phyloP scores from a whole-genome alignment of 2,888 invertebrate species.

The Endomychus coccineus region DNA sequence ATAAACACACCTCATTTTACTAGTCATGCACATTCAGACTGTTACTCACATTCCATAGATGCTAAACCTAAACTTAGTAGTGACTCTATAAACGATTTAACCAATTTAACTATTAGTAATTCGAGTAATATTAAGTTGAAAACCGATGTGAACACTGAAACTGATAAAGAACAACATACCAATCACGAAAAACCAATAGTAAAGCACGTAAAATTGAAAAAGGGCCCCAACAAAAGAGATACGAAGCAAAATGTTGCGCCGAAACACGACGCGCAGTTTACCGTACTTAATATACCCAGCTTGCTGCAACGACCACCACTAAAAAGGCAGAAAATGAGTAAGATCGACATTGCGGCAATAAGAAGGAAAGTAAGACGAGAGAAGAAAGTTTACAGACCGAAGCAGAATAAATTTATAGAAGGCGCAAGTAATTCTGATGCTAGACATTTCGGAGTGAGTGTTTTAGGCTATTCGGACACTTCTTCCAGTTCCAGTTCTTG shows the following conservation, averaged over 20 bases:
- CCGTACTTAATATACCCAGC: slow-evolving; percentile 40
- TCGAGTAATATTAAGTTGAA: too few relatives aligned
- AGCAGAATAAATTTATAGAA: slow-evolving; percentile 9
- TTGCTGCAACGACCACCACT: slow-evolving; percentile 28
- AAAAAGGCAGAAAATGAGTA: slow-evolving; percentile 38
- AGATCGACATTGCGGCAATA: slow-evolving; percentile 41
- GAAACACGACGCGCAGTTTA: too few relatives aligned
- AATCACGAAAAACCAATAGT: not conserved
- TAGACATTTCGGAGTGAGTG: slow-evolving; percentile 32
- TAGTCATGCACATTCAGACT: slow-evolving; percentile 29
- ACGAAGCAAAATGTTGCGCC: too few relatives aligned
- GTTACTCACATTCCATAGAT: not conserved
- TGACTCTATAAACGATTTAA: not conserved
- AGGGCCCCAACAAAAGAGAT: too few relatives aligned
- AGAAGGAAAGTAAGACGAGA: slow-evolving; percentile 32
- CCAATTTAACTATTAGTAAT: not conserved
- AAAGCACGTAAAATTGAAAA: too few relatives aligned
- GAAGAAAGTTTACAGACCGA: slow-evolving; percentile 18
- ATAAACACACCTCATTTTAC: slow-evolving; percentile 32
- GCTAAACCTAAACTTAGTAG: not conserved
- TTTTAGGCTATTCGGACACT: slow-evolving; percentile 38
- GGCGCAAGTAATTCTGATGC: slow-evolving; percentile 6
- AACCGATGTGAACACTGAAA: slow-evolving; percentile 1
- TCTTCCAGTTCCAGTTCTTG: slow-evolving; percentile 42
- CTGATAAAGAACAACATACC: not conserved